Evolutionary conservation across 2,888 invertebrate genomes (phyloP).

Genomic region (Pyrgus malvae): DNA sequence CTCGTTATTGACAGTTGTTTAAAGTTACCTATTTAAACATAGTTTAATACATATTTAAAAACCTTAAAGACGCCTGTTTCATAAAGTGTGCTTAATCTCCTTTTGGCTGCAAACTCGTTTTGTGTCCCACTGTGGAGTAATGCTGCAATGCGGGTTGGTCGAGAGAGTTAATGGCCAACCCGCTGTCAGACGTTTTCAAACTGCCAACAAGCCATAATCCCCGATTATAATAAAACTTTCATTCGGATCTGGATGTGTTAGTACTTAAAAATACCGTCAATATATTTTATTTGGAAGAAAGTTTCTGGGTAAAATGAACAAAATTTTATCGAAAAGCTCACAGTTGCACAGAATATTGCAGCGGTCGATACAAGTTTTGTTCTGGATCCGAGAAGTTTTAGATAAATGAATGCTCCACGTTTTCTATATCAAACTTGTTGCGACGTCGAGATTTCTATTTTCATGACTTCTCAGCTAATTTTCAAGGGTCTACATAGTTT

Average conservation of each 20-base stretch:
- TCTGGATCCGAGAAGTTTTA: conserved; percentile 29
- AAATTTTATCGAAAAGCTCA: conserved; percentile 41
- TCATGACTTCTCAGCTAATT: conserved; percentile 24
- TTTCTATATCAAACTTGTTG: conserved; percentile 36
- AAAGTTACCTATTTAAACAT: too few species aligned
- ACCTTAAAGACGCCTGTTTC: too few species aligned
- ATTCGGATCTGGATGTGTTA: background rate
- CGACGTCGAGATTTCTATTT: conserved; percentile 23
- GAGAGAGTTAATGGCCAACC: too few species aligned
- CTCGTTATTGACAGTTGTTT: too few species aligned
- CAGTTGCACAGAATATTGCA: conserved; percentile 44
- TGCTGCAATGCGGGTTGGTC: too few species aligned
- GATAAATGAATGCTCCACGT: conserved; percentile 39
- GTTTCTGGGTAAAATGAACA: conserved; percentile 46
- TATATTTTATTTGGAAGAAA: background rate
- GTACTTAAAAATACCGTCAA: background rate
- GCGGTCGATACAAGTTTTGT: conserved; percentile 42
- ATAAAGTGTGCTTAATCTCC: too few species aligned
- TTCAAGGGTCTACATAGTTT: conserved; percentile 28
- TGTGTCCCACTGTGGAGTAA: too few species aligned
- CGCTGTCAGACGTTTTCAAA: too few species aligned
- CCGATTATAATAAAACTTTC: too few species aligned
- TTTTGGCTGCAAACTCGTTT: too few species aligned
- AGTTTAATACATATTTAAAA: too few species aligned
- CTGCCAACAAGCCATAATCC: too few species aligned